Percentiles rank a stretch among this genome's conserved stretches.
Conservation (phyloP, 2,797 vertebrate species). For the Fistularia commersonii region DNA sequence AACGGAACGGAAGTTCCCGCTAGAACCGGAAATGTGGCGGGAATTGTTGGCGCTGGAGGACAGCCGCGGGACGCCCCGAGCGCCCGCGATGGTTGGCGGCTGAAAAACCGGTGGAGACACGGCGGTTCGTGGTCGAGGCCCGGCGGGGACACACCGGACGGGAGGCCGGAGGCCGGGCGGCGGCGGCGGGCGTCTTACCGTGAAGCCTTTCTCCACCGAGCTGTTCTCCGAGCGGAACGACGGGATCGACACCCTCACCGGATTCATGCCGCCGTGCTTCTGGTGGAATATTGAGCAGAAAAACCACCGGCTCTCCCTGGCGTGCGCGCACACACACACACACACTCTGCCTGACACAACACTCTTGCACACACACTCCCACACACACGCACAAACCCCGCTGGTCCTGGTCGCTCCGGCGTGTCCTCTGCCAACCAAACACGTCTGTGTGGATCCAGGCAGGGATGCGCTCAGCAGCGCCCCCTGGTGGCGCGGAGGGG, state of each 20-base stretch:
- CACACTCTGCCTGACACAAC: constrained; percentile 11
- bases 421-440: constrained; percentile 28
- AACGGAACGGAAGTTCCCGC: no score
- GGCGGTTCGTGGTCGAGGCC: no score
- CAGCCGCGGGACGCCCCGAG: no score
- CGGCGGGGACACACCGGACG: no score
- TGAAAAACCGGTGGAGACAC: no score
- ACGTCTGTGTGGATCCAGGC: background rate
- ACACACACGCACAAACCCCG: constrained; percentile 21
- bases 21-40: no score
- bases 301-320: constrained; percentile 8
- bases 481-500: constrained; percentile 51
- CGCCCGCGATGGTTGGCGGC: no score
- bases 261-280: constrained; percentile 57
- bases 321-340: background rate
- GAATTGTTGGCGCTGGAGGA: no score
- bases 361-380: background rate
- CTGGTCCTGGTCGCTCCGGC: constrained; percentile 33
- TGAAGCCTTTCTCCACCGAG: constrained; percentile 88
- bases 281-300: no score
- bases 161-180: no score
- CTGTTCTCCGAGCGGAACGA: constrained; percentile 92
- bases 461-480: constrained; percentile 5
- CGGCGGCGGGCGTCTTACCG: constrained; percentile 76
- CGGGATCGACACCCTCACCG: constrained; percentile 86